Evolutionary conservation across 1,140 invertebrate genomes (phyloP).

Genomic region (Acromyrmex charruanus): DNA sequence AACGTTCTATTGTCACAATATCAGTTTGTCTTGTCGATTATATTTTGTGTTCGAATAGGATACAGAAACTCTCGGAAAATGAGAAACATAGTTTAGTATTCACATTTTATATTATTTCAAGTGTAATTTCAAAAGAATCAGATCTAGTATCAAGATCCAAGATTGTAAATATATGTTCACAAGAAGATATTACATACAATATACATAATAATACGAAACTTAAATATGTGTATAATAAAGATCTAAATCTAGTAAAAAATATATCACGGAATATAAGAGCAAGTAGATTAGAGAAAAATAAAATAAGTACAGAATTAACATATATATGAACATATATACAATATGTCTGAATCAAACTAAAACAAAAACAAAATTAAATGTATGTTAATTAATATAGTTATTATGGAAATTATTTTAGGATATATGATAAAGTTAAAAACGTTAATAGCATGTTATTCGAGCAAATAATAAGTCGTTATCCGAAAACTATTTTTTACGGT

Average conservation of each 20-base stretch:
- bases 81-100: neutral
- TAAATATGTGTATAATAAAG: neutral
- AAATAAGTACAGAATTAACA: neutral
- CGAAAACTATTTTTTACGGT: conserved; percentile 8
- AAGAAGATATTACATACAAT: neutral
- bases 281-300: neutral
- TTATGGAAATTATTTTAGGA: neutral
- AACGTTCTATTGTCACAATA: conserved; percentile 38
- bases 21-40: conserved; percentile 42
- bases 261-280: neutral
- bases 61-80: neutral
- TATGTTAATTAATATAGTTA: neutral
- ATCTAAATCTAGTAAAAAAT: neutral
- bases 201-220: neutral
- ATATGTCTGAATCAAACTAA: neutral
- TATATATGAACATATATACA: neutral
- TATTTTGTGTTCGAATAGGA: neutral
- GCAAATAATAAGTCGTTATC: conserved; percentile 16
- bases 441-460: neutral
- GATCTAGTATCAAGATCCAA: neutral
- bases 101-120: conserved; percentile 6
- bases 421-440: neutral
- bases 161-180: neutral
- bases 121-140: neutral
- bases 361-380: neutral